phyloP scores from a whole-genome alignment of 1,140 invertebrate genomes.

The Megathymus violae region DNA sequence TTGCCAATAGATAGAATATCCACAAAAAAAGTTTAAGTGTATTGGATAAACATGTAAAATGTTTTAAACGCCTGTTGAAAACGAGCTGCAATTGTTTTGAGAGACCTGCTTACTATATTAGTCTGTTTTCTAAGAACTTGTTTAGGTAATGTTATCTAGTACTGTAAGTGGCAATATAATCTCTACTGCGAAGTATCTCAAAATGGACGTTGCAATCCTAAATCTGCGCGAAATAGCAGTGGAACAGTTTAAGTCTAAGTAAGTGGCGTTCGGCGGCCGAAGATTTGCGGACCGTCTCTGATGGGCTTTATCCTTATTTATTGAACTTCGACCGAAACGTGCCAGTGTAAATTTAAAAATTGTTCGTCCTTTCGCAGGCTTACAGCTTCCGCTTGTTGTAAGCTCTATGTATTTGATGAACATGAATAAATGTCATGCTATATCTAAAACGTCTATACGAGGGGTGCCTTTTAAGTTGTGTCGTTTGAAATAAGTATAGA shows the following conservation, averaged over 20 bases:
- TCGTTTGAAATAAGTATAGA: no score
- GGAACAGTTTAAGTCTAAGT: slow-evolving; percentile 82
- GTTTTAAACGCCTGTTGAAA: no score
- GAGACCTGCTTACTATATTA: no score
- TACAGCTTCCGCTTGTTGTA: slow-evolving; percentile 4
- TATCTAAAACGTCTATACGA: no score
- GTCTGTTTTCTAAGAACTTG: no score
- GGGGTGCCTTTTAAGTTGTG: no score
- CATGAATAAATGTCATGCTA: neutral
- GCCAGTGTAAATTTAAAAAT: slow-evolving; percentile 61
- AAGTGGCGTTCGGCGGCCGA: slow-evolving; percentile 78
- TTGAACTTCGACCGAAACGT: slow-evolving; percentile 64
- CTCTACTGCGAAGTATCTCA: slow-evolving; percentile 49
- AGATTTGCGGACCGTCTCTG: slow-evolving; percentile 81
- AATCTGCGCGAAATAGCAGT: slow-evolving; percentile 81
- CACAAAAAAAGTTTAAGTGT: no score
- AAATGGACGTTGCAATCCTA: slow-evolving; percentile 75
- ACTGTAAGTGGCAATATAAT: slow-evolving; percentile 25
- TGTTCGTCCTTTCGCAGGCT: slow-evolving; percentile 34
- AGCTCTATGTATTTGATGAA: slow-evolving; percentile 6
- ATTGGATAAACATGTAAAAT: no score
- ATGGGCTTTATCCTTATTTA: slow-evolving; percentile 82
- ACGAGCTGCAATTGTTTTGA: no score
- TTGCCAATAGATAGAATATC: no score
- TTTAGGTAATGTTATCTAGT: neutral